Percentiles rank a stretch among this genome's conserved stretches.
Conservation (phyloP, 1,140 invertebrate genomes). For the Paraescarpia echinospica region DNA sequence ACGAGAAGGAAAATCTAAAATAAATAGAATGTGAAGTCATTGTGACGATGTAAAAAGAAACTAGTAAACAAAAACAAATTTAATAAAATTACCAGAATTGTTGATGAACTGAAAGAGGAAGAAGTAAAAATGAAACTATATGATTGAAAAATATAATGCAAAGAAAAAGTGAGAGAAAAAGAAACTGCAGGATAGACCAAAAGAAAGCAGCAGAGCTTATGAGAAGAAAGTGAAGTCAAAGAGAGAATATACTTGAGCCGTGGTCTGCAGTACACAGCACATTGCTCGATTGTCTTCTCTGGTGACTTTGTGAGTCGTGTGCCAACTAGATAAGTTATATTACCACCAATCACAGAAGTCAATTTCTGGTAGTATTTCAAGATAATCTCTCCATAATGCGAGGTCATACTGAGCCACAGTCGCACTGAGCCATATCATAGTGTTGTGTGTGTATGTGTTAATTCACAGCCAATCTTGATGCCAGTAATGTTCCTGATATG, state of each 20-base stretch:
- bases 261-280: not conserved
- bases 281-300: not conserved
- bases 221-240: not conserved
- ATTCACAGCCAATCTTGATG: not conserved
- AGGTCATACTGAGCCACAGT: not conserved
- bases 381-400: not conserved
- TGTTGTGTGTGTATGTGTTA: not conserved
- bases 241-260: not conserved
- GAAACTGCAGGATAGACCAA: not conserved
- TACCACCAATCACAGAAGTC: not conserved
- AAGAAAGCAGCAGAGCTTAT: not conserved
- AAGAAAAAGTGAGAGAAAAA: not conserved
- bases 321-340: not conserved
- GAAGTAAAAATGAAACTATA: too few species aligned
- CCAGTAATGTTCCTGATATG: not conserved
- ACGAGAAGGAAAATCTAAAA: too few species aligned
- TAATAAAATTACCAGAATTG: too few species aligned
- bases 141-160: too few species aligned
- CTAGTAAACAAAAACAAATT: too few species aligned
- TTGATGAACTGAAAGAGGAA: too few species aligned
- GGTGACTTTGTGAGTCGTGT: not conserved
- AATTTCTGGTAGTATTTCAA: not conserved
- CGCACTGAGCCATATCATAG: not conserved
- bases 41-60: too few species aligned
- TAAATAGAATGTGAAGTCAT: too few species aligned